Conservation (phyloP, 2,888 invertebrate species). For the Drosophila birchii region DNA sequence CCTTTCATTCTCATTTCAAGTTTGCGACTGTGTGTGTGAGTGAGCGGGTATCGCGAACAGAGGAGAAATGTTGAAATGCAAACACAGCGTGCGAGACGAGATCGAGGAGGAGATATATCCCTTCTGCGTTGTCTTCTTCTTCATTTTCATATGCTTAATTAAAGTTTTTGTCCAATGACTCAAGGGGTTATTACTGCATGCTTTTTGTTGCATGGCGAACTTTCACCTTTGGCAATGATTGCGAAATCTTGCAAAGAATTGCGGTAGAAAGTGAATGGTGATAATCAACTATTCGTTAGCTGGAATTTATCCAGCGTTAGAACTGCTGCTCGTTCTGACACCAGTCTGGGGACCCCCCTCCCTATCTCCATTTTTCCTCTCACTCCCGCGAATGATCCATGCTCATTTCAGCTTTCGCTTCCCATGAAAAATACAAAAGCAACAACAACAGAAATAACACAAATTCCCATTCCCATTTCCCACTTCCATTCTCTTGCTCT, state of each 20-base stretch:
- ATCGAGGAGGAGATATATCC: conserved; percentile 23
- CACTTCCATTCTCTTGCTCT: conserved; percentile 64
- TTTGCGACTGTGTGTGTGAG: conserved; percentile 20
- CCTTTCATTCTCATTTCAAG: conserved; percentile 54
- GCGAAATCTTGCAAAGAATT: conserved; percentile 32
- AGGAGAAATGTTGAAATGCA: conserved; percentile 41
- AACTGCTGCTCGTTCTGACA: conserved; percentile 11
- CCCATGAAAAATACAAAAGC: conserved; percentile 36
- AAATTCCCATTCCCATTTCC: conserved; percentile 37
- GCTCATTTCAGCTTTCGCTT: conserved; percentile 50
- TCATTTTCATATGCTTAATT: conserved; percentile 13
- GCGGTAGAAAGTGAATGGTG: conserved; percentile 36
- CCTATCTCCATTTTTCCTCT: not conserved
- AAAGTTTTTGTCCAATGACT: conserved; percentile 17
- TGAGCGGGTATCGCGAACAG: conserved; percentile 33
- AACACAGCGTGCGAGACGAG: conserved; percentile 16
- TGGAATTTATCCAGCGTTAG: conserved; percentile 26
- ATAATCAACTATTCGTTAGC: conserved; percentile 23
- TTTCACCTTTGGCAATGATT: conserved; percentile 34
- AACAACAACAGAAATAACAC: conserved; percentile 24
- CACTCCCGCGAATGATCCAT: conserved; percentile 17
- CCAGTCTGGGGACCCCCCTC: not conserved
- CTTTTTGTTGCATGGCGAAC: conserved; percentile 6
- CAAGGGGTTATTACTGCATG: conserved; percentile 19
- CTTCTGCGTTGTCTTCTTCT: conserved; percentile 1